phyloP scores from a whole-genome alignment of 1,140 invertebrate genomes.

The Metopolophium dirhodum region DNA sequence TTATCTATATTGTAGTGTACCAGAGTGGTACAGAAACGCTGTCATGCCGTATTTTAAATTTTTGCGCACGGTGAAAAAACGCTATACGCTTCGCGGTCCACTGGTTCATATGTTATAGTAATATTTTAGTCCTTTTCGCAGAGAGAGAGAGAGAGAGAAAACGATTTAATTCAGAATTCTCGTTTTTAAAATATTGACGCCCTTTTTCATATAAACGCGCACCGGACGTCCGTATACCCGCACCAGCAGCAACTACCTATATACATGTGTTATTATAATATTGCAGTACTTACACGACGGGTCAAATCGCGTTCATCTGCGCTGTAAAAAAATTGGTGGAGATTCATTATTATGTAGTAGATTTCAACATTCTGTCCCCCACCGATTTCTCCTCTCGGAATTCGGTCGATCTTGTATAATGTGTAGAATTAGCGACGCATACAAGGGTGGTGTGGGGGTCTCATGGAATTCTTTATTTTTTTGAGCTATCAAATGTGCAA shows the following conservation, averaged over 20 bases:
- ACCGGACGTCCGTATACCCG: background rate
- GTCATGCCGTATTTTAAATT: background rate
- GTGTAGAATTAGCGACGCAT: background rate
- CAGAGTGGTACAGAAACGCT: background rate
- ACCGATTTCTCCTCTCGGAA: background rate
- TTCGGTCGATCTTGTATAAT: background rate
- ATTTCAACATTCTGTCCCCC: background rate
- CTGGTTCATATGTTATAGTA: background rate
- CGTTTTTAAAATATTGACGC: background rate
- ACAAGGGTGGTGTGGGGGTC: accelerated
- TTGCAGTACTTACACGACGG: background rate
- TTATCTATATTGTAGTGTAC: background rate
- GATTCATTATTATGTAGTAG: background rate
- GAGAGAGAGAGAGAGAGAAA: background rate
- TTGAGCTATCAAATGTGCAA: background rate
- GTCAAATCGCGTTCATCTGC: background rate
- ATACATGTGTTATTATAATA: background rate
- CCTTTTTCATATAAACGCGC: background rate
- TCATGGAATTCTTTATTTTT: background rate
- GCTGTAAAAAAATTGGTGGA: background rate
- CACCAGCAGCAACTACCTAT: background rate
- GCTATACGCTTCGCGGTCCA: background rate
- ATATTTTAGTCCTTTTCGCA: background rate
- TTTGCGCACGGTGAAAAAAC: background rate
- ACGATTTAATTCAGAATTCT: background rate